Evolutionary conservation across 2,888 invertebrate genomes (phyloP).

Genomic region (Boloria selene): DNA sequence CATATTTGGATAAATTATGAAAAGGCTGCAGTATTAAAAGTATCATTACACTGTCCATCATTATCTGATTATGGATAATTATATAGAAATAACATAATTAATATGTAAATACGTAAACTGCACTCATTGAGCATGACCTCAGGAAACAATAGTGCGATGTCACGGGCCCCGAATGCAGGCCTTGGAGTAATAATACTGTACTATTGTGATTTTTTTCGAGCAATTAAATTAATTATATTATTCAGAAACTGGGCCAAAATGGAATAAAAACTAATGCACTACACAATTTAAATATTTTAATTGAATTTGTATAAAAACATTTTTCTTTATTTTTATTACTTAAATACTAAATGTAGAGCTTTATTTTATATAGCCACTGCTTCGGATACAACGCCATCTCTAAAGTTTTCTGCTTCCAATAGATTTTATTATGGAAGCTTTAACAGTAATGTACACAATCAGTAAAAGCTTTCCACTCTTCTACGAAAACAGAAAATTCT

Average conservation of each 20-base stretch:
- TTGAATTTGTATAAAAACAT: too few species aligned
- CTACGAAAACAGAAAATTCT: too few species aligned
- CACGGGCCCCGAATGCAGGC: constrained; percentile 42
- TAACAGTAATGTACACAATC: too few species aligned
- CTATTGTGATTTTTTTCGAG: constrained; percentile 38
- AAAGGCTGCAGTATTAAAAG: not conserved
- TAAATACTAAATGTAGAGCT: too few species aligned
- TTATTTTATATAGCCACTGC: too few species aligned
- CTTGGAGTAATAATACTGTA: constrained; percentile 35
- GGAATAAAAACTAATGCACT: too few species aligned
- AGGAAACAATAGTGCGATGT: constrained; percentile 46
- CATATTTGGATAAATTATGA: not conserved
- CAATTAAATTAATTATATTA: constrained; percentile 22
- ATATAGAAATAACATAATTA: constrained; percentile 29
- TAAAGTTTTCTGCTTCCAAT: too few species aligned
- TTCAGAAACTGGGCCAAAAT: not conserved
- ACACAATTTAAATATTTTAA: too few species aligned
- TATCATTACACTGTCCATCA: not conserved
- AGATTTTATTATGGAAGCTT: too few species aligned
- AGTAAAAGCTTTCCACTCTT: too few species aligned
- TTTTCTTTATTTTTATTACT: too few species aligned
- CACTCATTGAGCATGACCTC: constrained; percentile 42
- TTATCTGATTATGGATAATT: constrained; percentile 17
- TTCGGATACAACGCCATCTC: too few species aligned
- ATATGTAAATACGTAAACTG: constrained; percentile 38